Base-by-base conservation (phyloP, 2,888 invertebrate species). In the Orthosia incerta region DNA sequence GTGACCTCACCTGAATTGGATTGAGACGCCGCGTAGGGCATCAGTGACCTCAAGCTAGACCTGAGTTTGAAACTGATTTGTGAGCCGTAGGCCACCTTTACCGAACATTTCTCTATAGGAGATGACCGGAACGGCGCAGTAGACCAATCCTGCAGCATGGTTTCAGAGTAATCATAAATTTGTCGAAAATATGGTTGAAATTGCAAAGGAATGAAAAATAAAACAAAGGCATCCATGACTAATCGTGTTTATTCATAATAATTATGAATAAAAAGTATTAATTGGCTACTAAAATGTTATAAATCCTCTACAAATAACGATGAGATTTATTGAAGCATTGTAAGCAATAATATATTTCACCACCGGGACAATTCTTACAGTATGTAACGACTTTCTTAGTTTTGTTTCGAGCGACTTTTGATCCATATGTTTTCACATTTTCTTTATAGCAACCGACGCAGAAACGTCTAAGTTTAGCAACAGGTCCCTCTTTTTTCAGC, bases 1-100 rank as follows among this genome's bases (percentile, higher is more conserved):
- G 72, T 76, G 72, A 72, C 72, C 72, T 64, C 68, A 72, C 72
- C 76, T 72, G 67, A 45, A 64, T 69, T 76, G 31, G 63, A 72
- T 69, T 50, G 68, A 72, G 68, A 68, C 73, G 67, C 76, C 71
- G 74, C 65, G 74, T 76, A 80, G 74, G 71, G 55, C 79, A 79
- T 71, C 74, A 57, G 79, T 79, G 76, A 79, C 76, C 73, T 76
- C 76, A 79, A 60, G 61, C 65, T 61, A 70, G 72, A 62, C 57
- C 72, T 75, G 23, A 71, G 51, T 75, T 72, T 66, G 76, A 79
- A 76, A 76, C 71, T 69, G 59, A 76, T 74, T 79, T 79, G 64
- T 79, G 74, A 79, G 76, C 76, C 73, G 73, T 75, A 75, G 75
- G 75, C 53, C 67, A 79, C 55, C 1, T 51, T 79, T 75, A 75